Conservation (phyloP, 2,797 vertebrate species). For the Melanotaenia boesemani region DNA sequence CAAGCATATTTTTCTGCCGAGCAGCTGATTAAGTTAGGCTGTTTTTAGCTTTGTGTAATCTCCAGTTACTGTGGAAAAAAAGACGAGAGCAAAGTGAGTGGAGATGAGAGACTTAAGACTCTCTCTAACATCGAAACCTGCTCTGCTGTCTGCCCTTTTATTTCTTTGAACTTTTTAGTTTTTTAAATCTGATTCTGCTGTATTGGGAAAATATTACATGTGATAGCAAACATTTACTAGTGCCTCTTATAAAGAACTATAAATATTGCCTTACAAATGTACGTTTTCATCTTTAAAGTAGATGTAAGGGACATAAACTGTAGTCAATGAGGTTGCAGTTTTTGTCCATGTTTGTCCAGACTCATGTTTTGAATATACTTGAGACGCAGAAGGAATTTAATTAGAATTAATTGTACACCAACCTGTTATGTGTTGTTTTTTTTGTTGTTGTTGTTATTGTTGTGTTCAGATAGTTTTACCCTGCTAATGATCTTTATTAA, state of each 20-base stretch:
- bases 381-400: not conserved
- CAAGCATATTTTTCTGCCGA: conserved; percentile 53
- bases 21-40: conserved; percentile 9
- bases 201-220: not conserved
- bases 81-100: not conserved
- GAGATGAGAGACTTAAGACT: conserved; percentile 1
- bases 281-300: not conserved
- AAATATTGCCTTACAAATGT: not conserved
- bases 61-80: not conserved
- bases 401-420: not conserved
- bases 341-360: not conserved
- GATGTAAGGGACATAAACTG: too few relatives aligned
- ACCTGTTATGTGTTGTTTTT: not conserved
- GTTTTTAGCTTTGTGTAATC: conserved; percentile 17
- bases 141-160: not conserved
- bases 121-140: not conserved
- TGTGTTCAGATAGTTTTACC: too few relatives aligned
- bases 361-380: not conserved
- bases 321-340: not conserved
- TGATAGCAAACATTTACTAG: not conserved
- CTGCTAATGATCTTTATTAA: too few relatives aligned
- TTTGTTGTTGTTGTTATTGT: too few relatives aligned
- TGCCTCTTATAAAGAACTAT: not conserved
- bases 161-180: not conserved
- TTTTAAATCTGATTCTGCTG: not conserved